Conservation (phyloP, 2,888 invertebrate genomes). For the Hofmannophila pseudospretella region DNA sequence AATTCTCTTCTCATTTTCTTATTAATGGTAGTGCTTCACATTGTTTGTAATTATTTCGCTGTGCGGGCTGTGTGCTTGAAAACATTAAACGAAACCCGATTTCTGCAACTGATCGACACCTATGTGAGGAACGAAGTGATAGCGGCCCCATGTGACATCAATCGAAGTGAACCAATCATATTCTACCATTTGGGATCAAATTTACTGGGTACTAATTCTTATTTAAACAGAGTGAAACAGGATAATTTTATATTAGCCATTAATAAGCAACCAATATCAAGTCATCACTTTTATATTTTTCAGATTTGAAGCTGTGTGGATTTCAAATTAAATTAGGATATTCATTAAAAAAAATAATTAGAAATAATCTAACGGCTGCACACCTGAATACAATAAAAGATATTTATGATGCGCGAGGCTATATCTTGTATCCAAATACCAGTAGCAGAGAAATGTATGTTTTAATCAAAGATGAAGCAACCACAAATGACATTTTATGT, state of each 20-base stretch:
- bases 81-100: slow-evolving; percentile 88
- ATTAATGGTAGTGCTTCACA: slow-evolving; percentile 86
- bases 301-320: slow-evolving; percentile 79
- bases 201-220: slow-evolving; percentile 37
- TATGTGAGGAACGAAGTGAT: slow-evolving; percentile 81
- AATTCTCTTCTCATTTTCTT: slow-evolving; percentile 85
- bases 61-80: slow-evolving; percentile 88
- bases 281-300: neutral
- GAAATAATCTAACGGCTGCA: slow-evolving; percentile 17
- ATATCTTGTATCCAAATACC: slow-evolving; percentile 74
- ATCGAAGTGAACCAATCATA: slow-evolving; percentile 80
- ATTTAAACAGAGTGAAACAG: too few relatives aligned
- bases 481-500: slow-evolving; percentile 76
- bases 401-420: slow-evolving; percentile 68
- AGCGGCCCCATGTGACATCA: slow-evolving; percentile 81
- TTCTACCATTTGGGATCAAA: slow-evolving; percentile 41
- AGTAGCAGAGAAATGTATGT: slow-evolving; percentile 71
- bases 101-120: slow-evolving; percentile 82
- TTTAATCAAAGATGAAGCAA: slow-evolving; percentile 70
- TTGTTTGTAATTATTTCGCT: slow-evolving; percentile 92
- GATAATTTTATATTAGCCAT: slow-evolving; percentile 1
- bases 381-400: slow-evolving; percentile 54
- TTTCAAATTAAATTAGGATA: slow-evolving; percentile 79
- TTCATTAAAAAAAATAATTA: slow-evolving; percentile 62
- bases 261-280: too few relatives aligned